Conservation (phyloP, 2,797 vertebrate species). For the Premnoplex brunnescens region DNA sequence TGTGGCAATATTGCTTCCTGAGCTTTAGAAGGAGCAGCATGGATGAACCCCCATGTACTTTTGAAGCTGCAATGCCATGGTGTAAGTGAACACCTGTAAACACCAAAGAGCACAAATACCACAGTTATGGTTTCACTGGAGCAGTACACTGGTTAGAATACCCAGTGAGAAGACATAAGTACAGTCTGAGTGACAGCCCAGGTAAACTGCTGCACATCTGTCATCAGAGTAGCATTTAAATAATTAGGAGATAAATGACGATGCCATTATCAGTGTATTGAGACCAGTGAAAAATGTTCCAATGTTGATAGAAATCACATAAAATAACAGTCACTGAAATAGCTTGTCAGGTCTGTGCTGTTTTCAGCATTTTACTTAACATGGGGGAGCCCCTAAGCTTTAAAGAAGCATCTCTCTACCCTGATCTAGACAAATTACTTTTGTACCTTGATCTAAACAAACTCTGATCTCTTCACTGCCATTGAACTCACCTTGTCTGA, state of each 20-base stretch:
- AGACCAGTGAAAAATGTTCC: slow-evolving; percentile 22
- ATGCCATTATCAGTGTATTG: slow-evolving; percentile 11
- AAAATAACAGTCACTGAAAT: slow-evolving; percentile 14
- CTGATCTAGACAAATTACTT: slow-evolving; percentile 56
- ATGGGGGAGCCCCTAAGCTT: background rate
- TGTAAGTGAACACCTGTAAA: background rate
- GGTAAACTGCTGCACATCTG: background rate
- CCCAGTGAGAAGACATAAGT: background rate
- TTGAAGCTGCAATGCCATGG: background rate
- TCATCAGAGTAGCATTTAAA: slow-evolving; percentile 34
- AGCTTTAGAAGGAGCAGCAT: background rate
- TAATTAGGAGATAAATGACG: slow-evolving; percentile 57
- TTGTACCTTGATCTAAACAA: slow-evolving; percentile 55
- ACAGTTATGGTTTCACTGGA: background rate
- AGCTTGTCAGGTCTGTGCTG: background rate
- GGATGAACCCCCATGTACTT: background rate
- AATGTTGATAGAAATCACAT: slow-evolving; percentile 34
- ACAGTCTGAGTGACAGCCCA: background rate
- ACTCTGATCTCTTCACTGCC: slow-evolving; percentile 41
- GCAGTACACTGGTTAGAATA: background rate
- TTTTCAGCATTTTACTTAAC: background rate
- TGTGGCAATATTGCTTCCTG: background rate
- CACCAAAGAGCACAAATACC: background rate
- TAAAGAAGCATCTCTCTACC: slow-evolving; percentile 14
- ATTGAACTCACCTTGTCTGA: slow-evolving; percentile 69